These are phyloP conservation scores for Nothura maculosa DNA, from an alignment of 2,797 vertebrate species.

Conservation along the genomic window DNA sequence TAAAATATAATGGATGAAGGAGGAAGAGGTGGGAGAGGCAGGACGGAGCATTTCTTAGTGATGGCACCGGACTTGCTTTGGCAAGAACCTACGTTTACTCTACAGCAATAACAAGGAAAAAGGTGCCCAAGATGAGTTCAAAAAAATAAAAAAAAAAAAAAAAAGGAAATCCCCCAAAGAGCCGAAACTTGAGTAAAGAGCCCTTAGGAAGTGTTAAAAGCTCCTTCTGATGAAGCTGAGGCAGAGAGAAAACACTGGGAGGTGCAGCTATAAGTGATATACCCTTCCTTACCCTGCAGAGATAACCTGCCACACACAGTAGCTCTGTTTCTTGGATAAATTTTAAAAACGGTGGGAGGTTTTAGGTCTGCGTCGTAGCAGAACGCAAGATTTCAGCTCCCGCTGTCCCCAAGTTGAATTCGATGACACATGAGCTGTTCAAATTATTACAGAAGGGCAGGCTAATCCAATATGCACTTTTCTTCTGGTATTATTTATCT, in stretches of 20 bases:
- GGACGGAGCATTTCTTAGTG: background rate
- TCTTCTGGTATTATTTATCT: background rate
- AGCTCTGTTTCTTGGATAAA: background rate
- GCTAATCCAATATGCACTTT: background rate
- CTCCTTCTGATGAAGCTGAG: background rate
- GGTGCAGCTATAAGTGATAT: background rate
- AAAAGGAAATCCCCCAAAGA: fast-evolving
- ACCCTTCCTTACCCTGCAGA: background rate
- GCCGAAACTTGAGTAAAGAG: background rate
- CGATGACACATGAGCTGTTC: background rate
- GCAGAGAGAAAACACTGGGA: background rate
- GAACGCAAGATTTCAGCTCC: background rate
- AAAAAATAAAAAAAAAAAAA: too few species aligned
- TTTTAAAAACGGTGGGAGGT: background rate
- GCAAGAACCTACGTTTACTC: background rate
- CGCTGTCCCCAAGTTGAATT: background rate
- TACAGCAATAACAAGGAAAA: background rate
- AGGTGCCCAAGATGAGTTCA: background rate
- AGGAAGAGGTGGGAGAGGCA: background rate
- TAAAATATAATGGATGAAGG: background rate
- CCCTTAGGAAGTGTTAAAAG: background rate
- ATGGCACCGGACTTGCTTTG: background rate
- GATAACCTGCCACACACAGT: background rate
- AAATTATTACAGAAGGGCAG: background rate
- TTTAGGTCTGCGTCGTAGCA: background rate